These are phyloP conservation scores for Asarcornis scutulata DNA, from an alignment of 2,113 vertebrate species.

Conservation along the genomic window DNA sequence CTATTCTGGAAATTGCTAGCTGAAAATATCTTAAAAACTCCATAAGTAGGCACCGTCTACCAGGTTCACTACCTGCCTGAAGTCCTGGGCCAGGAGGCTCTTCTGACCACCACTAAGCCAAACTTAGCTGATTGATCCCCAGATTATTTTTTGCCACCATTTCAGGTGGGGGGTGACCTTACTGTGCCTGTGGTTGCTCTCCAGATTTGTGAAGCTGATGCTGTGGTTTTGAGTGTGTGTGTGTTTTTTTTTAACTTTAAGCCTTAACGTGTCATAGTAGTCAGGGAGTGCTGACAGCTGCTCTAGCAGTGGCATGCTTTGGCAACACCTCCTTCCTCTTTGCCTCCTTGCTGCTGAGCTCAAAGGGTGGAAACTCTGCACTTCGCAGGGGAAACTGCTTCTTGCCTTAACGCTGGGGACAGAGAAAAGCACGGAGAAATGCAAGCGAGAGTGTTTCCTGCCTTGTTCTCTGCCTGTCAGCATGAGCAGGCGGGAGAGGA, in stretches of 20 bases:
- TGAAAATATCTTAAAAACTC: neutral
- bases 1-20: neutral
- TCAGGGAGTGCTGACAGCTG: neutral
- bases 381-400: neutral
- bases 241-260: neutral
- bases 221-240: neutral
- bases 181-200: neutral
- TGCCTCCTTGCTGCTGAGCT: neutral
- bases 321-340: neutral
- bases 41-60: neutral
- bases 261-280: neutral
- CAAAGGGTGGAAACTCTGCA: neutral
- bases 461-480: neutral
- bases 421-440: neutral
- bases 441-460: fast-evolving
- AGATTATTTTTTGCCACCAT: neutral
- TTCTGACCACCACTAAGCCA: neutral
- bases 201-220: neutral
- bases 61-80: neutral
- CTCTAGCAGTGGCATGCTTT: neutral
- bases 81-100: neutral
- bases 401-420: neutral
- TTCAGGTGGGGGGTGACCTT: neutral
- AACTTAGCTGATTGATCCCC: neutral
- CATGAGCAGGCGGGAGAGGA: neutral